These are phyloP conservation scores for Drosophila subpulchrella DNA, from an alignment of 1,140 invertebrate genomes.

Conservation along the genomic window DNA sequence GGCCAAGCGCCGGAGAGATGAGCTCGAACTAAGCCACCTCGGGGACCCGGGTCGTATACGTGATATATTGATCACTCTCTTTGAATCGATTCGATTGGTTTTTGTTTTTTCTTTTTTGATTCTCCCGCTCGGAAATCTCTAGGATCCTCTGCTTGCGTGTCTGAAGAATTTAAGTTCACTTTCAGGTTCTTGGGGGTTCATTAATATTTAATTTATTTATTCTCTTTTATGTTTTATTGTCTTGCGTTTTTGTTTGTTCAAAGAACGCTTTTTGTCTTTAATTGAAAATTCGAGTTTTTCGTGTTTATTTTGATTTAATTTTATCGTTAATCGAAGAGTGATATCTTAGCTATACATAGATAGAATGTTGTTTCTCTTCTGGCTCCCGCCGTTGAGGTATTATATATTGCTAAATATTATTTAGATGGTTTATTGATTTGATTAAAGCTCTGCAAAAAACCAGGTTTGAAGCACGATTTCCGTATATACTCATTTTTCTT, in stretches of 20 bases:
- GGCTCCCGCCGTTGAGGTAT: slow-evolving; percentile 26
- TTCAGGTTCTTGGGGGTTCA: slow-evolving; percentile 67
- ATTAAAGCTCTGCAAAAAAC: slow-evolving; percentile 62
- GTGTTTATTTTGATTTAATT: slow-evolving; percentile 77
- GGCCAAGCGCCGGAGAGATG: slow-evolving; percentile 69
- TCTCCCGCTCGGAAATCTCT: slow-evolving; percentile 18
- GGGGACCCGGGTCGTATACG: slow-evolving; percentile 59
- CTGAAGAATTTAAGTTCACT: slow-evolving; percentile 75
- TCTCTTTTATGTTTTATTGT: slow-evolving; percentile 44
- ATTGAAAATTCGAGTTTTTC: slow-evolving; percentile 83
- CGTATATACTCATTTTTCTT: slow-evolving; percentile 63
- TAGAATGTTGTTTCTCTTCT: slow-evolving; percentile 26
- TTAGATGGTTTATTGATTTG: slow-evolving; percentile 72
- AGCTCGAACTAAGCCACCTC: slow-evolving; percentile 43
- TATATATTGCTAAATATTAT: slow-evolving; percentile 55
- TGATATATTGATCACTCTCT: slow-evolving; percentile 57
- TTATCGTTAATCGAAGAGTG: slow-evolving; percentile 67
- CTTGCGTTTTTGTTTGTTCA: slow-evolving; percentile 43
- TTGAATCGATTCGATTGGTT: slow-evolving; percentile 6
- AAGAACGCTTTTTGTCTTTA: slow-evolving; percentile 67
- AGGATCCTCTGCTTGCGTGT: slow-evolving; percentile 57
- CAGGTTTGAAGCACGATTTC: slow-evolving; percentile 54
- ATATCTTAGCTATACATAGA: slow-evolving; percentile 68
- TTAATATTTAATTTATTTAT: slow-evolving; percentile 68
- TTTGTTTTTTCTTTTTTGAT: no score